Conservation (phyloP, 37 sponge, comb jelly and placozoan species). For the Axinella damicornis region DNA sequence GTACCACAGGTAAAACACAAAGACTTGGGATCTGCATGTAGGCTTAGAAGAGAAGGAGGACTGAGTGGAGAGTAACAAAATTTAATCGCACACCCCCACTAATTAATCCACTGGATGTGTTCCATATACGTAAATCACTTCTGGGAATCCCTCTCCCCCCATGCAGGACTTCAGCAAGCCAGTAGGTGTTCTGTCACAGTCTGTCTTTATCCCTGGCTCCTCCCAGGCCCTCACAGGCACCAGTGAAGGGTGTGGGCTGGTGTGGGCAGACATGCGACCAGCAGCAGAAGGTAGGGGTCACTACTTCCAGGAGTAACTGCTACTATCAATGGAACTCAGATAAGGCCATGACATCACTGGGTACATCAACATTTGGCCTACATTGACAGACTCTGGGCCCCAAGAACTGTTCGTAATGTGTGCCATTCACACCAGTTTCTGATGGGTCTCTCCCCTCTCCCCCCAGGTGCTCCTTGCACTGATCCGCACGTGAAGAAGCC, state of each 20-base stretch:
- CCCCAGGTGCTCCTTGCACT: neutral
- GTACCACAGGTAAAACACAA: too few species aligned
- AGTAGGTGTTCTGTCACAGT: constrained; percentile 79
- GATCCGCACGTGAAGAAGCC: constrained; percentile 61
- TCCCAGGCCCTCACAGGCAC: constrained; percentile 80
- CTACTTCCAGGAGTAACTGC: too few species aligned
- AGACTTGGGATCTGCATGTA: too few species aligned
- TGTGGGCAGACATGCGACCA: constrained; percentile 74
- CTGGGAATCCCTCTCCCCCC: constrained; percentile 6
- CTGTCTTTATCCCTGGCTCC: constrained; percentile 79
- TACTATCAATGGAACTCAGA: too few species aligned
- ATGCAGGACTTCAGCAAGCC: constrained; percentile 90
- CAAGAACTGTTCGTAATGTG: neutral
- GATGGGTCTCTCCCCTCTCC: neutral
- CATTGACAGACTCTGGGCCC: neutral
- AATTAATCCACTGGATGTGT: too few species aligned
- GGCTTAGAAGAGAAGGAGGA: too few species aligned
- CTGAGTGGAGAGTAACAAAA: too few species aligned
- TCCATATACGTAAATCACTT: neutral
- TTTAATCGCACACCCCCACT: neutral
- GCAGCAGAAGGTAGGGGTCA: constrained; percentile 13
- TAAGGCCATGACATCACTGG: neutral
- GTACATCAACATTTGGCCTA: neutral
- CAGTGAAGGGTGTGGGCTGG: constrained; percentile 84
- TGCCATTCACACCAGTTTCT: neutral